Percentiles rank a stretch among this genome's conserved stretches.
Conservation (phyloP, 2,888 invertebrate genomes). For the Perizoma flavofasciatum region DNA sequence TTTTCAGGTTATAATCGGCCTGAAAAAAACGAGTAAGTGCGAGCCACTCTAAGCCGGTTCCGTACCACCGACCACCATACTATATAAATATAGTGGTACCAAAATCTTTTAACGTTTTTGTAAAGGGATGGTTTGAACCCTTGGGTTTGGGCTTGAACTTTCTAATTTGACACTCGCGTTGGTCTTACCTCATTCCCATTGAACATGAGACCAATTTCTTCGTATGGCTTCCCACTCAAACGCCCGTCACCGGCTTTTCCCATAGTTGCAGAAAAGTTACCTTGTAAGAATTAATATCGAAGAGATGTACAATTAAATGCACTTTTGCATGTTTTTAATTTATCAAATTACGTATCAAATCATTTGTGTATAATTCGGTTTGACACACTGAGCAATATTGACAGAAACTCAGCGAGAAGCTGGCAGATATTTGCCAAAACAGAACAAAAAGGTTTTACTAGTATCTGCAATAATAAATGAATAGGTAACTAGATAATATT, state of each 20-base stretch:
- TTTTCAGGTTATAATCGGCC: too few relatives aligned
- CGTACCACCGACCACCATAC: too few relatives aligned
- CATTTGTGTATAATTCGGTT: conserved; percentile 3
- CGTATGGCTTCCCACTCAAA: conserved; percentile 68
- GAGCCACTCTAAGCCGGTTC: too few relatives aligned
- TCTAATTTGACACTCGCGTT: too few relatives aligned
- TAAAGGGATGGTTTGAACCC: too few relatives aligned
- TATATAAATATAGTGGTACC: too few relatives aligned
- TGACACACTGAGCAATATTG: not conserved
- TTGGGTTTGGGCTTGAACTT: too few relatives aligned
- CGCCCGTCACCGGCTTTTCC: conserved; percentile 17
- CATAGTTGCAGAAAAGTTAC: conserved; percentile 7
- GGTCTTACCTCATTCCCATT: conserved; percentile 83
- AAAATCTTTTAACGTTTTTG: too few relatives aligned
- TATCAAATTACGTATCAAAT: conserved; percentile 6
- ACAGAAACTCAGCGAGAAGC: not conserved
- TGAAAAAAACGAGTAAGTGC: too few relatives aligned
- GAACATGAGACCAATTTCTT: conserved; percentile 87
- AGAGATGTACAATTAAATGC: conserved; percentile 5
- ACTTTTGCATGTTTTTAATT: conserved; percentile 18
- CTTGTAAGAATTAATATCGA: conserved; percentile 4
- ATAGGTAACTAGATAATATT: too few relatives aligned
- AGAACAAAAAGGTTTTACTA: not conserved
- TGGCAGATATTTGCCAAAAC: conserved; percentile 6
- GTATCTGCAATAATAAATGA: too few relatives aligned